phyloP scores from a whole-genome alignment of 2,113 vertebrate species.

The Caloenas nicobarica region DNA sequence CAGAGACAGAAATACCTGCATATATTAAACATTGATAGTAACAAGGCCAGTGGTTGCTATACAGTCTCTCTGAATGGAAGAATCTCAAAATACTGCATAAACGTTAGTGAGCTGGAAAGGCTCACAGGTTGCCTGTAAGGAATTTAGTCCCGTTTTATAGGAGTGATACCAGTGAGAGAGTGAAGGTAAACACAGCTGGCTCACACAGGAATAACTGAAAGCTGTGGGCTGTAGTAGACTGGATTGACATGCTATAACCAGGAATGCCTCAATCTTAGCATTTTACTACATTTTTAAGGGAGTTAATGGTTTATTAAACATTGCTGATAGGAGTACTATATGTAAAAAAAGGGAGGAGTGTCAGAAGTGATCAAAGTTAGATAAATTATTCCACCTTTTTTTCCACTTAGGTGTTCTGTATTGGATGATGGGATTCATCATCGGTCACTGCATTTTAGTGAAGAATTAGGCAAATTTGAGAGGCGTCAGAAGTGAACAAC shows the following conservation, averaged over 20 bases:
- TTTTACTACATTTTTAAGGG: neutral
- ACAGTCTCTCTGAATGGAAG: neutral
- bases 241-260: neutral
- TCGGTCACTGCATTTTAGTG: neutral
- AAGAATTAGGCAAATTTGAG: neutral
- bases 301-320: neutral
- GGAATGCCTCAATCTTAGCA: neutral
- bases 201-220: neutral
- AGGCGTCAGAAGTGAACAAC: neutral
- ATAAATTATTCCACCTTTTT: neutral
- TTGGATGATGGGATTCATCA: neutral
- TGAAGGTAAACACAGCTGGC: neutral
- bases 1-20: neutral
- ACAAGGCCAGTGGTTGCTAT: neutral
- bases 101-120: neutral
- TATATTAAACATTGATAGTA: neutral
- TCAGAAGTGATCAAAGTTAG: neutral
- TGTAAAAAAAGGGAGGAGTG: neutral
- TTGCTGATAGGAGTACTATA: neutral
- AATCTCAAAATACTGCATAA: neutral
- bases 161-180: neutral
- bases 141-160: neutral
- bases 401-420: neutral
- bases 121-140: neutral
- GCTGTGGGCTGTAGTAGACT: neutral